These are phyloP conservation scores for Characodon lateralis DNA, from an alignment of 2,797 vertebrate genomes.

Conservation along the genomic window DNA sequence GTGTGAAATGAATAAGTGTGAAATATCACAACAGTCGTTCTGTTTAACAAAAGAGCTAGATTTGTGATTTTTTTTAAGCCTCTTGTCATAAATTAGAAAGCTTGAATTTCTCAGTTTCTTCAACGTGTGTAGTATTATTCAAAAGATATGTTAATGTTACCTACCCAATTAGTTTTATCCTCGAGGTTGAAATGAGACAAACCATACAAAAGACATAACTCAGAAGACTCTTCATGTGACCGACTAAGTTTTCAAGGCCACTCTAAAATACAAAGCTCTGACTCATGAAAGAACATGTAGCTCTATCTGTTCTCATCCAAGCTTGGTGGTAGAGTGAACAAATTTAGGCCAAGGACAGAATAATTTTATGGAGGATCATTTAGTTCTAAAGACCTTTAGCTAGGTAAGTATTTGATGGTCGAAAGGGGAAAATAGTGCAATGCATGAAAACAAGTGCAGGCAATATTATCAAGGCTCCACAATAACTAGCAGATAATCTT, in stretches of 20 bases:
- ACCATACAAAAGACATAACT: not conserved
- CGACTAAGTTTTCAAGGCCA: conserved; percentile 13
- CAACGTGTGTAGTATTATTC: not conserved
- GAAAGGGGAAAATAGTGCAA: too few species aligned
- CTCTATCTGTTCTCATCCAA: not conserved
- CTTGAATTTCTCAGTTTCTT: not conserved
- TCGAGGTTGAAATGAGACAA: not conserved
- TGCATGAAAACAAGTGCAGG: too few species aligned
- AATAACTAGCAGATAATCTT: not conserved
- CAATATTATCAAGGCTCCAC: not conserved
- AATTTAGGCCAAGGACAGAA: not conserved
- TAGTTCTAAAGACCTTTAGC: too few species aligned
- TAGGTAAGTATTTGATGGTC: too few species aligned
- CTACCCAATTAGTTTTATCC: not conserved
- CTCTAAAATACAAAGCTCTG: conserved; percentile 11
- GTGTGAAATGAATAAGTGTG: not conserved
- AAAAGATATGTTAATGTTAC: not conserved
- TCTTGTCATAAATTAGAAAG: not conserved
- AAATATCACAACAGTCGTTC: not conserved
- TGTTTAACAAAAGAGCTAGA: not conserved
- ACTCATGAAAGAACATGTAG: not conserved
- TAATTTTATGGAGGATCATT: not conserved
- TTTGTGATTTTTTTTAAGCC: not conserved
- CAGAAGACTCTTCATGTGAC: not conserved
- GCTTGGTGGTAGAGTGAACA: not conserved